Evolutionary conservation across 2,888 invertebrate species (phyloP).

Genomic region (Melanchra persicariae): DNA sequence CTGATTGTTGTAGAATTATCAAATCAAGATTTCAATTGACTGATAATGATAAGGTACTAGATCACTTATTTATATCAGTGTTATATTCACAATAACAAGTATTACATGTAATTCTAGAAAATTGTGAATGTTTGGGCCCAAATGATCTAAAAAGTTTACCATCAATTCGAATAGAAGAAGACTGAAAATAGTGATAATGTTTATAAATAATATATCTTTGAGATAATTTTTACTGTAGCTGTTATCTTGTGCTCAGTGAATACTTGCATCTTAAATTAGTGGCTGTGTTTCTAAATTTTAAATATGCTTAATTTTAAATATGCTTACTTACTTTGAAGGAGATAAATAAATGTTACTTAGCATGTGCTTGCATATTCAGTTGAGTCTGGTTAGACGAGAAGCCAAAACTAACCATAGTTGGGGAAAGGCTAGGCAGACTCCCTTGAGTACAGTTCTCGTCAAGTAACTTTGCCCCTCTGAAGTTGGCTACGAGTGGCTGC

Average conservation of each 20-base stretch:
- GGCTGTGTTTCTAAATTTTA: background rate
- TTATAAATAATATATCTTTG: background rate
- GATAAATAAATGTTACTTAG: background rate
- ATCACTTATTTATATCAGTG: background rate
- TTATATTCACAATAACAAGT: background rate
- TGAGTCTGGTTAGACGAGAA: background rate
- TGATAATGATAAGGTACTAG: background rate
- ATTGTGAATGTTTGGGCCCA: too few relatives aligned
- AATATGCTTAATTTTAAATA: background rate
- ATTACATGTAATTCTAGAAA: background rate
- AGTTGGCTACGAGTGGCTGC: too few relatives aligned
- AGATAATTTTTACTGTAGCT: background rate
- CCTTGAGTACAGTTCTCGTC: too few relatives aligned
- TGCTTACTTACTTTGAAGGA: background rate
- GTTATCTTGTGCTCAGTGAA: background rate
- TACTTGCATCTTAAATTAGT: background rate
- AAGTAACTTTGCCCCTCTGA: too few relatives aligned
- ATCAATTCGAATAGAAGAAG: background rate
- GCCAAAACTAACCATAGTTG: too few relatives aligned
- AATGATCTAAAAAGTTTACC: too few relatives aligned
- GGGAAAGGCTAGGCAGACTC: too few relatives aligned
- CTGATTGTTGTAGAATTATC: background rate
- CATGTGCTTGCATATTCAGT: background rate
- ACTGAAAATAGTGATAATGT: background rate
- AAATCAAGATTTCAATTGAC: constrained; percentile 9